These are phyloP conservation scores for Himalopsyche kuldschensis DNA, from an alignment of 2,888 invertebrate species.

Conservation along the genomic window DNA sequence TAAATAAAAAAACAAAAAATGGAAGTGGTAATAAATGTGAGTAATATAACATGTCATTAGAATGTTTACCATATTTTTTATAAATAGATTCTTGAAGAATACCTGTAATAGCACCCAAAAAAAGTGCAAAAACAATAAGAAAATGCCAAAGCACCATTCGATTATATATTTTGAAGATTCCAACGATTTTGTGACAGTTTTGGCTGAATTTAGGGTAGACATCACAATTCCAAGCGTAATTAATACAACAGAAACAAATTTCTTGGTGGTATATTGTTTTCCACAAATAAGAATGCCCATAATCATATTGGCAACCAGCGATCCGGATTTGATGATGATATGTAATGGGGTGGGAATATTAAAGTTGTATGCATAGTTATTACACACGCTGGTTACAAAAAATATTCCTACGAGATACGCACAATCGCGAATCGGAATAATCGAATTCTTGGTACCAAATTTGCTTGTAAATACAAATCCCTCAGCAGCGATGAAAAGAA, in stretches of 20 bases:
- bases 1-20: conserved; percentile 65
- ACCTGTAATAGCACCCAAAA: conserved; percentile 77
- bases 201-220: conserved; percentile 68
- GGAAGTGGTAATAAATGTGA: conserved; percentile 76
- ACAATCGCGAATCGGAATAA: conserved; percentile 64
- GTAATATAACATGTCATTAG: conserved; percentile 70
- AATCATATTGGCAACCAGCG: conserved; percentile 77
- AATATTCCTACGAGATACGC: conserved; percentile 68
- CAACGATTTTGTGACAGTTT: conserved; percentile 5
- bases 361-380: conserved; percentile 78
- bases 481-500: conserved; percentile 72
- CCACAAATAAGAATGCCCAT: conserved; percentile 72
- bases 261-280: conserved; percentile 65
- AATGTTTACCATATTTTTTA: conserved; percentile 70
- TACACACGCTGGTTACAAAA: conserved; percentile 71
- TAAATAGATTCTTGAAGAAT: conserved; percentile 75
- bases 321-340: conserved; percentile 85
- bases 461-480: conserved; percentile 69
- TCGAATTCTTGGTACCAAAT: conserved; percentile 66
- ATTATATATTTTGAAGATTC: not conserved
- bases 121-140: conserved; percentile 63
- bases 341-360: conserved; percentile 83
- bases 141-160: conserved; percentile 29
- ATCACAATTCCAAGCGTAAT: conserved; percentile 73
- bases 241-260: conserved; percentile 76